Percentiles rank a stretch among this genome's conserved stretches.
Conservation (phyloP, 2,797 vertebrate genomes). For the Chloroceryle inda region DNA sequence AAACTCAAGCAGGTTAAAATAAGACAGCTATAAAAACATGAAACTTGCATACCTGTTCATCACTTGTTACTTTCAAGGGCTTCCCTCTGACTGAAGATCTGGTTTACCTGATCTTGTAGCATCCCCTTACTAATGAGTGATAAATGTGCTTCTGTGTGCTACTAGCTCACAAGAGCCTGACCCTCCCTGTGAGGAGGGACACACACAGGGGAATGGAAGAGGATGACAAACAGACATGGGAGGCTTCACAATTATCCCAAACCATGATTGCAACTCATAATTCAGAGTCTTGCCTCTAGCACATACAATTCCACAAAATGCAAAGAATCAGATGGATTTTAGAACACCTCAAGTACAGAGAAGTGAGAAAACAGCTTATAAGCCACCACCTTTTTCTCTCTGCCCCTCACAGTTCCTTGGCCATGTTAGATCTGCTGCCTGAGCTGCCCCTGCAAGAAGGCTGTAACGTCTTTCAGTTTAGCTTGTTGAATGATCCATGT, state of each 20-base stretch:
- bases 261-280: neutral
- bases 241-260: neutral
- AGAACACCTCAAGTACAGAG: neutral
- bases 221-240: neutral
- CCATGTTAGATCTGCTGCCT: neutral
- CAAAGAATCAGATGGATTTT: neutral
- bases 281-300: neutral
- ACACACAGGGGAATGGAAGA: neutral
- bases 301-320: neutral
- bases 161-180: neutral
- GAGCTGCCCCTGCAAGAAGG: neutral
- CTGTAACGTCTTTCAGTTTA: neutral
- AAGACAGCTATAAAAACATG: neutral
- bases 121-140: rapidly evolving
- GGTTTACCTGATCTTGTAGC: neutral
- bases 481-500: neutral
- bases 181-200: neutral
- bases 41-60: neutral
- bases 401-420: neutral
- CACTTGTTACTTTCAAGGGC: neutral
- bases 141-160: neutral
- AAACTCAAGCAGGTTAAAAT: neutral
- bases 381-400: neutral
- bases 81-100: neutral
- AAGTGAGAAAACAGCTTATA: neutral